Evolutionary conservation across 2,113 vertebrate genomes (phyloP).

Genomic region (Micronycteris hirsuta): DNA sequence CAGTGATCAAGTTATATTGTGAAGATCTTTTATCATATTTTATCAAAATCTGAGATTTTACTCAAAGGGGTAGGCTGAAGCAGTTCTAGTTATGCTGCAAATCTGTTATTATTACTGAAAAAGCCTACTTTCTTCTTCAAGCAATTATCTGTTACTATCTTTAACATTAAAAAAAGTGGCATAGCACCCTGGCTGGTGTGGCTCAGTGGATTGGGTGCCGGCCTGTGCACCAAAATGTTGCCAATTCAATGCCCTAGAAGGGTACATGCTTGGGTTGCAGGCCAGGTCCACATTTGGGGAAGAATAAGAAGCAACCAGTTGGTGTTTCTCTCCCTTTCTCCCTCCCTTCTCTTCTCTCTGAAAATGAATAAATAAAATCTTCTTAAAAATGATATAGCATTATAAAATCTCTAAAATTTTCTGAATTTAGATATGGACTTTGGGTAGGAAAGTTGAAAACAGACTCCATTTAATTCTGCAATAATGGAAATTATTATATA

Average conservation of each 20-base stretch:
- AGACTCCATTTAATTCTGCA: neutral
- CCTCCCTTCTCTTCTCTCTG: neutral
- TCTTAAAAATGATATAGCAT: neutral
- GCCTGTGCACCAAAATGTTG: neutral
- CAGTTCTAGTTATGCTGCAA: neutral
- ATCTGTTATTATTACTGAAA: slow-evolving; percentile 15
- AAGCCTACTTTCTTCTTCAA: slow-evolving; percentile 13
- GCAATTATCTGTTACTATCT: neutral
- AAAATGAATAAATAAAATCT: neutral
- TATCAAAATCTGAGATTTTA: slow-evolving; percentile 14
- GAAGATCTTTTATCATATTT: slow-evolving; percentile 8
- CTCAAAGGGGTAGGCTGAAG: neutral
- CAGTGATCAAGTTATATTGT: slow-evolving; percentile 39
- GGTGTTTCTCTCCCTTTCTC: neutral
- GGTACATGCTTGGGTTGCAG: neutral
- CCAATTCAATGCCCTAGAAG: neutral
- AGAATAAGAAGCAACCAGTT: neutral
- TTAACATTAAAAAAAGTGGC: neutral
- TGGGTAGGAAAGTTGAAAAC: neutral
- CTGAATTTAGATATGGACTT: slow-evolving; percentile 34
- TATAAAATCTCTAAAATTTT: slow-evolving; percentile 34
- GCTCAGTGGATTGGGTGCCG: neutral
- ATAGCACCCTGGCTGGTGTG: neutral
- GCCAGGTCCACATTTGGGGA: neutral
- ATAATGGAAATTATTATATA: neutral